A percentile compares a stretch with the other conserved stretches of the same genome.
These are phyloP conservation scores for Sciurus niger DNA, from an alignment of 2,113 vertebrate species.

Conservation along the genomic window DNA sequence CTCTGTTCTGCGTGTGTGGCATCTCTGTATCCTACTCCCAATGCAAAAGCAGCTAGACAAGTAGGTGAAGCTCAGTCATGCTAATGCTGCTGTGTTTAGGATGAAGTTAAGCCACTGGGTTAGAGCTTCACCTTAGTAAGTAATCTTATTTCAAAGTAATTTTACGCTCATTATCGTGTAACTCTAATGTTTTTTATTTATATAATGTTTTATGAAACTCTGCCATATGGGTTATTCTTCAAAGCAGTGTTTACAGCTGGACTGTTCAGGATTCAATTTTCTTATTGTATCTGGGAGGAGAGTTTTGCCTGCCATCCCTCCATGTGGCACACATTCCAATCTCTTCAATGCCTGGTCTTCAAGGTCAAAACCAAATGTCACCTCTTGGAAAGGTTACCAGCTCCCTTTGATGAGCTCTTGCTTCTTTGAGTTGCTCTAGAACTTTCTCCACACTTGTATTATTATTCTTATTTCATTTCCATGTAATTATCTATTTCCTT, in stretches of 20 bases:
- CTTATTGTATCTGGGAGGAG: background rate
- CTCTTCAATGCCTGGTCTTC: background rate
- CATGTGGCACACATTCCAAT: too few relatives aligned
- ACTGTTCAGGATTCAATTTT: background rate
- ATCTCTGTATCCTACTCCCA: background rate
- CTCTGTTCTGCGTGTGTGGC: background rate
- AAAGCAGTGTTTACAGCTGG: background rate
- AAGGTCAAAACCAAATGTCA: background rate
- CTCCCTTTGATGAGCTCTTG: background rate
- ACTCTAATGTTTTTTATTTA: constrained; percentile 28
- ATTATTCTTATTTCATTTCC: background rate
- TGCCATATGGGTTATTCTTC: background rate
- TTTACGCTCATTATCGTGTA: background rate
- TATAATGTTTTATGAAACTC: background rate
- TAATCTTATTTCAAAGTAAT: constrained; percentile 60
- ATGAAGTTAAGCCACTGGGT: background rate
- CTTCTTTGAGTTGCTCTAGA: constrained; percentile 21
- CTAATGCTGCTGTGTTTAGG: background rate
- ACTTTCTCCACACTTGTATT: background rate
- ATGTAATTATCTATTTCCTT: background rate
- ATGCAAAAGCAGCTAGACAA: background rate
- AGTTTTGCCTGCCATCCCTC: background rate
- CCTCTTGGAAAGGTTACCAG: constrained; percentile 24
- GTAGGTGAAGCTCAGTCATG: background rate
- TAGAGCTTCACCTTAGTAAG: background rate